Percentiles rank a stretch among this genome's conserved stretches.
These are phyloP conservation scores for Pachymerium ferrugineum DNA, from an alignment of 2,888 invertebrate genomes.

Conservation along the genomic window DNA sequence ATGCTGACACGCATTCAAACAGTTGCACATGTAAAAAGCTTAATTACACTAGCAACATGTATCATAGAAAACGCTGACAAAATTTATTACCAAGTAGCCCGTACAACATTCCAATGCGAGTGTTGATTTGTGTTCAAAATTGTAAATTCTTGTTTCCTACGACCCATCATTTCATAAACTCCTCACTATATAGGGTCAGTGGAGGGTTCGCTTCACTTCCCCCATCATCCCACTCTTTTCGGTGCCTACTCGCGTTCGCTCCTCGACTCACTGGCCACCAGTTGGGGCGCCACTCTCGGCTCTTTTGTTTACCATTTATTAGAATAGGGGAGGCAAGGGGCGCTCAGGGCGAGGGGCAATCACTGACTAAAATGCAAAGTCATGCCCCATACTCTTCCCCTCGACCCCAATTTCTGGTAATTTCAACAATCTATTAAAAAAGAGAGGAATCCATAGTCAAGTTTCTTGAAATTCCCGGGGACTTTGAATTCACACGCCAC, in stretches of 20 bases:
- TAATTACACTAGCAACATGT: no score
- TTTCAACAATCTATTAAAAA: no score
- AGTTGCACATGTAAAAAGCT: no score
- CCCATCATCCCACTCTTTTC: neutral
- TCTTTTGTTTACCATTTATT: constrained; percentile 25
- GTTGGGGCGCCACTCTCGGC: constrained; percentile 11
- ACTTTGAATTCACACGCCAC: constrained; percentile 18
- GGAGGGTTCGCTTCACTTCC: neutral
- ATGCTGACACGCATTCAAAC: no score
- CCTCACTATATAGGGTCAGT: constrained; percentile 1
- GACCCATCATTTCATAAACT: no score
- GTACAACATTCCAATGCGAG: no score
- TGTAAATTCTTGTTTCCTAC: no score
- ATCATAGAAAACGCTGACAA: no score
- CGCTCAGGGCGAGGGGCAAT: constrained; percentile 23
- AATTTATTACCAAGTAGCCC: no score
- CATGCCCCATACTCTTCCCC: constrained; percentile 14
- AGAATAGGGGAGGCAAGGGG: constrained; percentile 10
- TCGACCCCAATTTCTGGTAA: constrained; percentile 24
- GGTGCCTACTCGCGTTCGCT: constrained; percentile 4
- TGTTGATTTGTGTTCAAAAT: no score
- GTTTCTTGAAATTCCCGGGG: neutral
- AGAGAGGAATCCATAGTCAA: neutral
- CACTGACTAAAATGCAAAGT: constrained; percentile 27
- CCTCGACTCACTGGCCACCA: constrained; percentile 20